Evolutionary conservation across 1,140 invertebrate genomes (phyloP).

Genomic region (Neotoxoptera formosana): DNA sequence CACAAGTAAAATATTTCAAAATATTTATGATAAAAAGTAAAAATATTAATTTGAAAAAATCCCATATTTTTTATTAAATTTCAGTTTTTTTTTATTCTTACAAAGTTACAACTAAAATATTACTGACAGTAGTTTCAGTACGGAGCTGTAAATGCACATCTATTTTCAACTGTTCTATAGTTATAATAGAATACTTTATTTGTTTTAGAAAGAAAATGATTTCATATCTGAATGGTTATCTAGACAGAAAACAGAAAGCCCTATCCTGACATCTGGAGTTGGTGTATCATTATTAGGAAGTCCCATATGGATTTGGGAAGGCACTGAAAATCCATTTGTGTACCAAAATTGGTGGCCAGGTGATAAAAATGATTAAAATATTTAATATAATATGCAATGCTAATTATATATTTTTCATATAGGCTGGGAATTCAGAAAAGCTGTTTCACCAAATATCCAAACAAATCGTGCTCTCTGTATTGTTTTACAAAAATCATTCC

Average conservation of each 20-base stretch:
- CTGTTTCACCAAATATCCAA: conserved; percentile 60
- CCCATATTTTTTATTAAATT: background rate
- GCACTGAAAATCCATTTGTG: conserved; percentile 62
- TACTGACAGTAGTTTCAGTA: background rate
- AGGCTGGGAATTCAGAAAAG: conserved; percentile 64
- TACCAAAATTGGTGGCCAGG: conserved; percentile 65
- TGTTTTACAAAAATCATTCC: conserved; percentile 65
- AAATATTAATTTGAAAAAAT: background rate
- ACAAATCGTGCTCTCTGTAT: conserved; percentile 63
- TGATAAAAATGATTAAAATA: conserved; percentile 58
- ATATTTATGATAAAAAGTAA: background rate
- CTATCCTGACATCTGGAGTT: conserved; percentile 68
- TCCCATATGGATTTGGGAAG: conserved; percentile 69
- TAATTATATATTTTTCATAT: conserved; percentile 57
- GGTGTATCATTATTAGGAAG: conserved; percentile 65
- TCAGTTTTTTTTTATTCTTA: background rate
- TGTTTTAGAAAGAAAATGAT: conserved; percentile 68
- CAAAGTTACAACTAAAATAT: background rate
- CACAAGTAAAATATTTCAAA: conserved; percentile 62
- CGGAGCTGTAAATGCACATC: background rate
- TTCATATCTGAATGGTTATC: conserved; percentile 69
- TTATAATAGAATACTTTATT: background rate
- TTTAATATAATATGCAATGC: background rate
- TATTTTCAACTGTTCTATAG: background rate
- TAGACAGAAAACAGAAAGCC: conserved; percentile 64